These are phyloP conservation scores for Urocolius indicus DNA, from an alignment of 2,113 vertebrate genomes.

Conservation along the genomic window DNA sequence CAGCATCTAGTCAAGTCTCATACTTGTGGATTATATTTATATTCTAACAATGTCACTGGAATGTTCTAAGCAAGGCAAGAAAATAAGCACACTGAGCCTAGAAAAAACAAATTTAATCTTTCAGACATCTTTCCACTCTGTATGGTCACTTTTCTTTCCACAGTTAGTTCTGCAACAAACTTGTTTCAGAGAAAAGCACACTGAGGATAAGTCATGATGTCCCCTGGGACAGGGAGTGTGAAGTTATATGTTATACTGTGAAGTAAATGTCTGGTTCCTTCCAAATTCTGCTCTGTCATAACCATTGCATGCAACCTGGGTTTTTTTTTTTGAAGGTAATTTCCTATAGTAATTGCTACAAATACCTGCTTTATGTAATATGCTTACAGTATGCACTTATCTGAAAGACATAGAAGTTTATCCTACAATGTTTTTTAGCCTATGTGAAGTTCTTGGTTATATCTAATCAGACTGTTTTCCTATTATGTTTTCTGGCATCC, in stretches of 20 bases:
- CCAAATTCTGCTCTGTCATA: background rate
- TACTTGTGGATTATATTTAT: slow-evolving; percentile 49
- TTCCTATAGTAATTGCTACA: background rate
- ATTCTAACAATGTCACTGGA: background rate
- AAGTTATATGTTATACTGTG: background rate
- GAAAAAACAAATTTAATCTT: slow-evolving; percentile 13
- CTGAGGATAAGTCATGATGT: background rate
- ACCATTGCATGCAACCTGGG: background rate
- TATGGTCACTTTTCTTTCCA: background rate
- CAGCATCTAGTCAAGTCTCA: background rate
- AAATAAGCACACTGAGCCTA: background rate
- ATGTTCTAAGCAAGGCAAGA: background rate
- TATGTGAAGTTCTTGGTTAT: background rate
- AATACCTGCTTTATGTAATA: background rate
- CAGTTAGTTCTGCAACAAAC: background rate
- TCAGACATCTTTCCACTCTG: background rate
- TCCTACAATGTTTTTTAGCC: background rate
- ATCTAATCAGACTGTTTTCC: background rate
- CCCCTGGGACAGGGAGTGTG: background rate
- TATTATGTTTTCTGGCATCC: background rate
- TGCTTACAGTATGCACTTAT: background rate
- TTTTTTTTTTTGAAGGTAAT: background rate
- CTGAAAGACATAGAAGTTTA: background rate
- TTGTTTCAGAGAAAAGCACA: background rate
- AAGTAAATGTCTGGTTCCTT: background rate